Evolutionary conservation across 2,888 invertebrate species (phyloP).

Genomic region (Azorinus chamasolen): DNA sequence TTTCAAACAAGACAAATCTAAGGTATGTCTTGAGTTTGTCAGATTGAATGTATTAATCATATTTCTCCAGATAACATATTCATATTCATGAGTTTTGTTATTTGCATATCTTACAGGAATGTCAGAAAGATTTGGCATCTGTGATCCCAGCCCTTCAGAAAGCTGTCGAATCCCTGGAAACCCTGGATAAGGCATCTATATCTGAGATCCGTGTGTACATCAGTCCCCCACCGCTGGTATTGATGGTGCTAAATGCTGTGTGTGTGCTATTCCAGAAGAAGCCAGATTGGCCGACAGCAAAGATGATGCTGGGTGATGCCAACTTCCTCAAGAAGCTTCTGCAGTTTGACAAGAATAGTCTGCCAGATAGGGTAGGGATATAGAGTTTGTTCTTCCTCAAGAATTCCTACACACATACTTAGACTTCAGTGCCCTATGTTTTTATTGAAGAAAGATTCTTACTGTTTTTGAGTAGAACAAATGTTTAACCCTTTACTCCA

Average conservation of each 20-base stretch:
- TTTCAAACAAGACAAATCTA: too few relatives aligned
- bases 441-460: too few relatives aligned
- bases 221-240: conserved; percentile 83
- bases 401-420: too few relatives aligned
- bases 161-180: conserved; percentile 85
- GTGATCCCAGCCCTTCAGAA: conserved; percentile 84
- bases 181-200: conserved; percentile 85
- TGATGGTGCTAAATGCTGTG: conserved; percentile 85
- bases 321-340: conserved; percentile 84
- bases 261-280: conserved; percentile 85
- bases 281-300: conserved; percentile 85
- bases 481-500: too few relatives aligned
- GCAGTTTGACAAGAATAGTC: conserved; percentile 84
- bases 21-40: too few relatives aligned
- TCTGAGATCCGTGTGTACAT: conserved; percentile 85
- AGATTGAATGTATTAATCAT: too few relatives aligned
- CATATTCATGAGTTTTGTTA: neutral
- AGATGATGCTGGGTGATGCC: conserved; percentile 83
- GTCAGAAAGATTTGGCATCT: conserved; percentile 84
- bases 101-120: conserved; percentile 75
- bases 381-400: neutral
- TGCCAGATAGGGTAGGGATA: conserved; percentile 82
- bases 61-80: too few relatives aligned
- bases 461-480: too few relatives aligned
- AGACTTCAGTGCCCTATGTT: too few relatives aligned